Evolutionary conservation across 2,888 invertebrate genomes (phyloP).

Genomic region (Carpatolechia fugitivella): DNA sequence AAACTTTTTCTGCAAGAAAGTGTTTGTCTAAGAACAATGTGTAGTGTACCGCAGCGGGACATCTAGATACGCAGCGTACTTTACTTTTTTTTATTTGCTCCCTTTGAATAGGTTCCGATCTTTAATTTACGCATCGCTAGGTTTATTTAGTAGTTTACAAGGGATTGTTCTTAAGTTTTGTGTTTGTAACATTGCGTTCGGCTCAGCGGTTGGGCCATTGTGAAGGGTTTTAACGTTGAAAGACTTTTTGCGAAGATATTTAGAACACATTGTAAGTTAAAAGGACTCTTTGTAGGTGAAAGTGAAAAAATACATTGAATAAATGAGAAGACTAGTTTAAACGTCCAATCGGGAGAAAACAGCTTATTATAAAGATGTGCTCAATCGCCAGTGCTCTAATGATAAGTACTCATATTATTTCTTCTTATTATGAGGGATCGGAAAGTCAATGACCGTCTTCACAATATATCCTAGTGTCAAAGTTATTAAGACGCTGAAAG

Average conservation of each 20-base stretch:
- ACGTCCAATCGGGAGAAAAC: no score
- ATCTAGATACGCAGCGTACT: slow-evolving; percentile 46
- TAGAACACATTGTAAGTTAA: no score
- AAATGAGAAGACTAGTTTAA: no score
- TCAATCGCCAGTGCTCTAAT: no score
- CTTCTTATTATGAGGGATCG: no score
- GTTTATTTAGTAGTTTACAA: slow-evolving; percentile 67
- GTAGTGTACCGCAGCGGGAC: slow-evolving; percentile 69
- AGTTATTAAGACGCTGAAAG: no score
- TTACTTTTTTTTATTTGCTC: slow-evolving; percentile 54
- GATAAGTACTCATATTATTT: no score
- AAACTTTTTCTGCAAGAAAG: slow-evolving; percentile 63
- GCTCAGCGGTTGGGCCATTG: slow-evolving; percentile 41
- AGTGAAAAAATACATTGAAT: no score
- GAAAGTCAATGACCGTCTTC: no score
- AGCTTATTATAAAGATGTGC: no score
- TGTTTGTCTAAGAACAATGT: slow-evolving; percentile 77
- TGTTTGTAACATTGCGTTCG: slow-evolving; percentile 66
- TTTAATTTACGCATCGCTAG: slow-evolving; percentile 77
- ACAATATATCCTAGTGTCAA: no score
- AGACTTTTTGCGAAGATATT: slow-evolving; percentile 22
- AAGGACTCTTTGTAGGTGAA: no score
- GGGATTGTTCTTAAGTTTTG: slow-evolving; percentile 61
- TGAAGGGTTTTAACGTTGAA: slow-evolving; percentile 29
- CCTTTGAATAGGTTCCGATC: slow-evolving; percentile 64